These are phyloP conservation scores for Troglohyphantes excavatus DNA, from an alignment of 2,888 invertebrate species.

Conservation along the genomic window DNA sequence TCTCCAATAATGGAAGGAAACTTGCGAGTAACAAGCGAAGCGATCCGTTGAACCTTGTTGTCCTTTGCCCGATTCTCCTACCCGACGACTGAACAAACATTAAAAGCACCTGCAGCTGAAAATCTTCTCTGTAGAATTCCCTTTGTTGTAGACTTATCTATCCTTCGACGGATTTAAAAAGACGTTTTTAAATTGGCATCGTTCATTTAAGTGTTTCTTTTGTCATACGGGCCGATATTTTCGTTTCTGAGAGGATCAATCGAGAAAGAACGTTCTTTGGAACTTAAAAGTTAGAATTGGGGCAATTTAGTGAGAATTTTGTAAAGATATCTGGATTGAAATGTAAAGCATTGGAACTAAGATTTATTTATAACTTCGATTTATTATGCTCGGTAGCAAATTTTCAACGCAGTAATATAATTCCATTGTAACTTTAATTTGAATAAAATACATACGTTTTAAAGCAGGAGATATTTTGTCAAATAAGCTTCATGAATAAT, in stretches of 20 bases:
- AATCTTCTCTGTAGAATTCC: constrained; percentile 30
- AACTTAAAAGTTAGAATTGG: too few species aligned
- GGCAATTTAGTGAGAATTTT: too few species aligned
- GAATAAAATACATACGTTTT: too few species aligned
- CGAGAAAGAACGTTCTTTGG: too few species aligned
- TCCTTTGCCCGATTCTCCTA: constrained; percentile 19
- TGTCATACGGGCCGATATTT: constrained; percentile 34
- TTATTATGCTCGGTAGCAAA: too few species aligned
- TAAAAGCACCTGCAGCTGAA: constrained; percentile 25
- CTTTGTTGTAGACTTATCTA: constrained; percentile 41
- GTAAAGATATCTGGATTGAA: too few species aligned
- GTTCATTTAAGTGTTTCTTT: constrained; percentile 55
- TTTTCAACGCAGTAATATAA: too few species aligned
- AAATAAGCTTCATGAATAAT: too few species aligned
- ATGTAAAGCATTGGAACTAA: too few species aligned
- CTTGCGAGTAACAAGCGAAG: not conserved
- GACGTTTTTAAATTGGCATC: constrained; percentile 49
- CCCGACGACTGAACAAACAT: constrained; percentile 43
- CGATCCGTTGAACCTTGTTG: constrained; percentile 38
- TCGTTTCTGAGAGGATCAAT: not conserved
- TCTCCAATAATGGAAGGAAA: not conserved
- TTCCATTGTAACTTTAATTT: too few species aligned
- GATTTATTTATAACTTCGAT: too few species aligned
- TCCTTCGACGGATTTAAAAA: constrained; percentile 12
- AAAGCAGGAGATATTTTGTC: too few species aligned